phyloP scores from a whole-genome alignment of 2,113 vertebrate genomes.

The Saguinus midas region DNA sequence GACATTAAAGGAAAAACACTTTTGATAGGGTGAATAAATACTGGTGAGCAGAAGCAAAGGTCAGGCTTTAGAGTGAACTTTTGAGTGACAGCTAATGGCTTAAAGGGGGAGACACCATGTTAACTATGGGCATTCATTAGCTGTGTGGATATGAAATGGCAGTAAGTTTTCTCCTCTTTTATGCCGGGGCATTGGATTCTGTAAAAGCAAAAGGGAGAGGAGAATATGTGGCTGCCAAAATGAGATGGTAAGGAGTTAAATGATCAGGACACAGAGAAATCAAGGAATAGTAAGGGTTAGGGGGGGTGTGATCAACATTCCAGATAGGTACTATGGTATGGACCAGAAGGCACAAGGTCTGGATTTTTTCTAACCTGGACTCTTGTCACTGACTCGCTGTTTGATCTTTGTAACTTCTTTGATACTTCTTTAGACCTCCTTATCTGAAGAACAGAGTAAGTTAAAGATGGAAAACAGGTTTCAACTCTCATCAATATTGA shows the following conservation, averaged over 20 bases:
- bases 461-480: conserved; percentile 54
- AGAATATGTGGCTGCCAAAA: background rate
- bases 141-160: conserved; percentile 20
- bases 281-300: background rate
- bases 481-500: conserved; percentile 15
- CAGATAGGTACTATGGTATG: conserved; percentile 10
- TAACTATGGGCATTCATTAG: conserved; percentile 16
- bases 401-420: conserved; percentile 65
- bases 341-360: conserved; percentile 21
- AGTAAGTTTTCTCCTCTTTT: background rate
- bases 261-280: background rate
- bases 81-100: conserved; percentile 8
- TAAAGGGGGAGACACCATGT: background rate
- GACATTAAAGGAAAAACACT: background rate
- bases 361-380: conserved; percentile 39
- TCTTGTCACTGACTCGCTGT: conserved; percentile 45
- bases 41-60: conserved; percentile 43
- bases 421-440: conserved; percentile 26
- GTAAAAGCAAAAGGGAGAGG: conserved; percentile 24
- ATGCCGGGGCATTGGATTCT: background rate
- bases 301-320: background rate
- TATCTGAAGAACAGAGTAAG: conserved; percentile 55
- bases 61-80: conserved; percentile 41
- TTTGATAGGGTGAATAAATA: conserved; percentile 37
- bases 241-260: conserved; percentile 7